A percentile compares a stretch with the other conserved stretches of the same genome.
phyloP scores from a whole-genome alignment of 2,113 vertebrate species.

The Odobenus rosmarus region DNA sequence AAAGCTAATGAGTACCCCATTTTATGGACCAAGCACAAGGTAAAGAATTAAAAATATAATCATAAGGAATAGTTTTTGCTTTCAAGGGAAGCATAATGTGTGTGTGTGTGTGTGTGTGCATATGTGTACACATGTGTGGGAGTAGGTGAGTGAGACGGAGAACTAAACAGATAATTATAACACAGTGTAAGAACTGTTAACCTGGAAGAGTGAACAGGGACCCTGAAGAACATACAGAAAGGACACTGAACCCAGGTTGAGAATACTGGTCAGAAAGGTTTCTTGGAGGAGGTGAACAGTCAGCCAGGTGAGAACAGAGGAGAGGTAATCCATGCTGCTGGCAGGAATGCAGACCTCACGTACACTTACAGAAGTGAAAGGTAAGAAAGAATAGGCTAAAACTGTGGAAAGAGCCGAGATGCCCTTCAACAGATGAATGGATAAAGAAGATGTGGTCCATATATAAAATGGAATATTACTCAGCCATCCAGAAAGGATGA shows the following conservation, averaged over 20 bases:
- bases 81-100: neutral
- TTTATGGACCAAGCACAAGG: neutral
- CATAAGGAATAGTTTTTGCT: neutral
- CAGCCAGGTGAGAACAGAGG: too few relatives aligned
- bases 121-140: too few relatives aligned
- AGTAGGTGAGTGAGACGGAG: neutral
- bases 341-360: accelerated
- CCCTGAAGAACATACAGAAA: neutral
- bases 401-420: too few relatives aligned
- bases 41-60: neutral
- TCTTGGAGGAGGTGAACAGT: neutral
- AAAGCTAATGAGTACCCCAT: neutral
- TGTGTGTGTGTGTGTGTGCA: neutral
- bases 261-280: neutral
- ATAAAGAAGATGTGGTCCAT: too few relatives aligned
- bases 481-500: too few relatives aligned
- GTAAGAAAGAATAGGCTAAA: too few relatives aligned
- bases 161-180: neutral
- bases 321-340: neutral
- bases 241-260: neutral
- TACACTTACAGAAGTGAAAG: neutral
- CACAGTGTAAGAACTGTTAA: neutral
- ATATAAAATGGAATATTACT: too few relatives aligned
- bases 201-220: neutral
- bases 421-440: too few relatives aligned